Base-by-base conservation (phyloP, 37 sponge, comb jelly and placozoan species). In the Beroe forskalii region DNA sequence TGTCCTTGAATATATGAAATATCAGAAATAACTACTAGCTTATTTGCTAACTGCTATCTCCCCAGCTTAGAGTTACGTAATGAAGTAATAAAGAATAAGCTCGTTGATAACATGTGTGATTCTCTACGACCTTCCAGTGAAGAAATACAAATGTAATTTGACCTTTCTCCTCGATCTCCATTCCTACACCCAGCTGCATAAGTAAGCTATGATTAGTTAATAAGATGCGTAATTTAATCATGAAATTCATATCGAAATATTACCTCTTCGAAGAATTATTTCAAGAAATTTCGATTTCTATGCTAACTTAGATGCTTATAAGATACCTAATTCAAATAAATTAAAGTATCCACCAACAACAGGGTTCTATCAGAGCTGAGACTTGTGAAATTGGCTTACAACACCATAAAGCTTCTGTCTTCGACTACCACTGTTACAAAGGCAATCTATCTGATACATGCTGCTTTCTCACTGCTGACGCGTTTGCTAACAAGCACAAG, bases 321-420 rank as follows among this genome's bases (percentile, higher is more conserved):
- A n/a, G n/a, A n/a, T n/a, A n/a, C n/a, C n/a, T n/a, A n/a, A n/a
- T n/a, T n/a, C n/a, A n/a, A n/a, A n/a, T n/a, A n/a, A n/a, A n/a
- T n/a, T n/a, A n/a, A n/a, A n/a, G n/a, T n/a, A n/a, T n/a, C n/a
- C n/a, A n/a, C n/a, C n/a, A n/a, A n/a, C n/a, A n/a, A n/a, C 86
- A 80, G 86, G 55, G 44, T 80, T 1, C 4, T 80, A 80, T 80
- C 86, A 42, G 86, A 80, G 27, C 35, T 80, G 86, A 43, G 86
- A 25, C 86, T 80, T 6, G 30, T 80, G 20, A 80, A 80, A 42
- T 24, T 80, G 44, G 28, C 42, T 28, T 22, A 80, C 86, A 80
- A 80, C 86, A 80, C 86, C 1, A 80, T 44, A 39, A 44, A 41
- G 4, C 86, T 80, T 1, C 86, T 80, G 31, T 80, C 86, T 28